Conservation (phyloP, 2,113 vertebrate species). For the Chaetodon auriga region DNA sequence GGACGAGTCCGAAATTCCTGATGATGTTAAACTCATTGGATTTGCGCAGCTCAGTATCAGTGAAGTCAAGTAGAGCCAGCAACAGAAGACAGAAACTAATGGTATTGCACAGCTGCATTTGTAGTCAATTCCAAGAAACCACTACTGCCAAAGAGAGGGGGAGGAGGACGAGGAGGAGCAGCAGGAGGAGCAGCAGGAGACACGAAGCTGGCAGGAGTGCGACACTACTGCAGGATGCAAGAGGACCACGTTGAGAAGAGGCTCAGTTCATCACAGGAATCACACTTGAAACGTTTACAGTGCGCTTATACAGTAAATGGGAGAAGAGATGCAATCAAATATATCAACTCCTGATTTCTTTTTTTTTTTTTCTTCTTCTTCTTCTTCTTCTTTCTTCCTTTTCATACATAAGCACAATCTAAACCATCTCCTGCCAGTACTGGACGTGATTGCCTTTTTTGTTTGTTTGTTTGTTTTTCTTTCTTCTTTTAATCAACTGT, state of each 20-base stretch:
- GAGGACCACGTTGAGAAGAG: slow-evolving; percentile 68
- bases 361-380: slow-evolving; percentile 47
- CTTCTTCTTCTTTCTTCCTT: slow-evolving; percentile 10
- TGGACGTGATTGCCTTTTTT: slow-evolving; percentile 88
- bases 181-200: slow-evolving; percentile 14
- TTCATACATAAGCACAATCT: slow-evolving; percentile 82
- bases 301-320: slow-evolving; percentile 76
- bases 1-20: slow-evolving; percentile 96
- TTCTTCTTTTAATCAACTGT: slow-evolving; percentile 71
- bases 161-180: slow-evolving; percentile 13
- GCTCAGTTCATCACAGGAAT: slow-evolving; percentile 80
- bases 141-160: slow-evolving; percentile 95
- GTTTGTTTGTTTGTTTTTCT: slow-evolving; percentile 73
- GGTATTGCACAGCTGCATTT: slow-evolving; percentile 84
- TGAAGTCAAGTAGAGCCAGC: slow-evolving; percentile 83
- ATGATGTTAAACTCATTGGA: slow-evolving; percentile 97
- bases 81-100: slow-evolving; percentile 70
- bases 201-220: slow-evolving; percentile 66
- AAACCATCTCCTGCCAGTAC: slow-evolving; percentile 83
- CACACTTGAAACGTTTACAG: slow-evolving; percentile 85
- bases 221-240: slow-evolving; percentile 74
- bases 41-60: slow-evolving; percentile 99
- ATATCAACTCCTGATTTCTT: slow-evolving; percentile 66
- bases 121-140: slow-evolving; percentile 88
- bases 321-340: slow-evolving; percentile 77